Conservation (phyloP, 2,113 vertebrate genomes). For the Amphiprion percula region DNA sequence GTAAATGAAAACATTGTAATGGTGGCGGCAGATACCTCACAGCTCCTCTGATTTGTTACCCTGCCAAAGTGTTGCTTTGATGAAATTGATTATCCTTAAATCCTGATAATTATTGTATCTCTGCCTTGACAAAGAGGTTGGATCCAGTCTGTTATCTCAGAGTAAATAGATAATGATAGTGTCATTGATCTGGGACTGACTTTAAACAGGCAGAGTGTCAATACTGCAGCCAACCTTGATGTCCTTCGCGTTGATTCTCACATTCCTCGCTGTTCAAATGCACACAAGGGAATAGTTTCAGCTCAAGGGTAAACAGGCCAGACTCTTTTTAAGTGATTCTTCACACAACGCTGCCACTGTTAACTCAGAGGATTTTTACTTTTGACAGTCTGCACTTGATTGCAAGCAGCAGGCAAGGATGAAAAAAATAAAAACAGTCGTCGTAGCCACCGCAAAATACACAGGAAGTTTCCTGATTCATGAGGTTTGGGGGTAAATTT, state of each 20-base stretch:
- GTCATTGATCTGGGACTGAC: constrained; percentile 56
- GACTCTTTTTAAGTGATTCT: constrained; percentile 62
- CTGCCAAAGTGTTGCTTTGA: not conserved
- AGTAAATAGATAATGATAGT: constrained; percentile 50
- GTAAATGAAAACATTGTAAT: not conserved
- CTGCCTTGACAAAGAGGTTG: not conserved
- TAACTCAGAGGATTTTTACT: constrained; percentile 23
- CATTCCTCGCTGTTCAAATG: constrained; percentile 62
- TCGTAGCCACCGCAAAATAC: constrained; percentile 36
- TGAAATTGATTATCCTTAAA: not conserved
- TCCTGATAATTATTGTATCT: constrained; percentile 9
- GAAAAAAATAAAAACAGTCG: constrained; percentile 22
- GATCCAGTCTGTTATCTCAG: constrained; percentile 56
- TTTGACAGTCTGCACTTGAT: constrained; percentile 38
- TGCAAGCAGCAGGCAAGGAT: constrained; percentile 20
- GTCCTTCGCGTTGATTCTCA: constrained; percentile 38
- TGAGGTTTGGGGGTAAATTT: constrained; percentile 65
- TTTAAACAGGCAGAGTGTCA: constrained; percentile 60
- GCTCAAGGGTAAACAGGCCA: constrained; percentile 60
- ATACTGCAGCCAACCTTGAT: constrained; percentile 40
- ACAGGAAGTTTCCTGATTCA: constrained; percentile 65
- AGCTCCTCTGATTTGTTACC: constrained; percentile 17
- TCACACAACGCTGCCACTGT: constrained; percentile 32
- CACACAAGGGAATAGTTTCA: constrained; percentile 61
- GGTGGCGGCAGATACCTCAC: not conserved